Percentiles rank a stretch among this genome's conserved stretches.
Evolutionary conservation across 2,113 vertebrate species (phyloP).

Genomic region (Spizaetus ornatus): DNA sequence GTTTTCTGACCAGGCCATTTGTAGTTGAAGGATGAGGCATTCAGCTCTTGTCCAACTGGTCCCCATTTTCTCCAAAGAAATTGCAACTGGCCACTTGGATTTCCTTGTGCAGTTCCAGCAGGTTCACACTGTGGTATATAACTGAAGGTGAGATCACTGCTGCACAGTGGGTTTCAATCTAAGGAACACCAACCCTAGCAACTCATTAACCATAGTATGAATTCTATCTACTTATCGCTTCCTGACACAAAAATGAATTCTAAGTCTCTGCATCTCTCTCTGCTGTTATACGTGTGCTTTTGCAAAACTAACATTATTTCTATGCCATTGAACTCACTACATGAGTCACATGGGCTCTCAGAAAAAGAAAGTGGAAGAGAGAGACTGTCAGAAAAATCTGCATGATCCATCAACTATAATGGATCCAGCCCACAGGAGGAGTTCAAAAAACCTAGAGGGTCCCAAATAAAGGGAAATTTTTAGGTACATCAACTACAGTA

Average conservation of each 20-base stretch:
- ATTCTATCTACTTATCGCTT: neutral
- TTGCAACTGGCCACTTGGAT: neutral
- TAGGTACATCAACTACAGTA: neutral
- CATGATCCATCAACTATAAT: neutral
- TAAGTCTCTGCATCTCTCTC: neutral
- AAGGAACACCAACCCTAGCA: neutral
- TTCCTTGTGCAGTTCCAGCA: neutral
- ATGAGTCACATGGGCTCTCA: neutral
- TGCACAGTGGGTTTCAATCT: neutral
- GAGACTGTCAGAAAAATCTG: neutral
- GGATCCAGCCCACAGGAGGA: neutral
- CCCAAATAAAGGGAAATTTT: neutral
- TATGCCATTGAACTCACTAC: neutral
- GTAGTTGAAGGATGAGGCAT: neutral
- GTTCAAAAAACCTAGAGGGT: neutral
- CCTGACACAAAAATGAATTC: neutral
- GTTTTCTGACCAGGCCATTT: neutral
- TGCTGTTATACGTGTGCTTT: neutral
- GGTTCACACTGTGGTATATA: neutral
- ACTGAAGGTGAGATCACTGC: neutral
- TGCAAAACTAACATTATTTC: neutral
- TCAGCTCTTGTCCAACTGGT: neutral
- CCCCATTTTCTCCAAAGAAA: neutral
- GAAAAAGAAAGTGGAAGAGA: neutral
- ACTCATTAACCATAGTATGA: neutral